Percentiles rank a stretch among this genome's conserved stretches.
phyloP scores from a whole-genome alignment of 1,140 invertebrate species.

The Megathymus violae region DNA sequence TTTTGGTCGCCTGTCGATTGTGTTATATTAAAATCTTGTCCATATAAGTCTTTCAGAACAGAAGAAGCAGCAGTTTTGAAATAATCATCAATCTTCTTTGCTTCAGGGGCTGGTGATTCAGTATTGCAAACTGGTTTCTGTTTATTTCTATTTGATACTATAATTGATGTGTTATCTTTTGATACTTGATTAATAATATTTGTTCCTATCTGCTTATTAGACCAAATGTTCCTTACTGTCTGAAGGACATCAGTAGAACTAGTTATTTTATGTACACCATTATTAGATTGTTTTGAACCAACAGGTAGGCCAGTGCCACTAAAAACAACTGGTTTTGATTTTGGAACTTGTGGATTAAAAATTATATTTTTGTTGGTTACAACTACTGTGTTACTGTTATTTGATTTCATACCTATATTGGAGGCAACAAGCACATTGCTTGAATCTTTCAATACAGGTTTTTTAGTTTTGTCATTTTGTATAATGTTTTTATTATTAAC shows the following conservation, averaged over 20 bases:
- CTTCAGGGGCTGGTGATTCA: constrained; percentile 61
- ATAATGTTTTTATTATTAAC: constrained; percentile 42
- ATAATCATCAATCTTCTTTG: constrained; percentile 72
- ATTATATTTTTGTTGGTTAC: constrained; percentile 56
- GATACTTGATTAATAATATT: constrained; percentile 39
- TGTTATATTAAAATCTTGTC: constrained; percentile 60
- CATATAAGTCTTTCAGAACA: constrained; percentile 70
- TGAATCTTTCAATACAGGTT: constrained; percentile 56
- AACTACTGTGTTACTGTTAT: constrained; percentile 56
- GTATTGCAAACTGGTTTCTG: constrained; percentile 42
- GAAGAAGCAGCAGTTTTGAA: constrained; percentile 57
- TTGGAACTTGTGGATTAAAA: constrained; percentile 49
- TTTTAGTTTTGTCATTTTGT: constrained; percentile 37
- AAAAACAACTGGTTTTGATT: constrained; percentile 39
- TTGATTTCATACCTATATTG: constrained; percentile 50
- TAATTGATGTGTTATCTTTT: constrained; percentile 35
- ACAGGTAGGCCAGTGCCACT: constrained; percentile 39
- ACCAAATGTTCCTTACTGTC: constrained; percentile 83
- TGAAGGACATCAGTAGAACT: constrained; percentile 55
- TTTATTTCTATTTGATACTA: constrained; percentile 52
- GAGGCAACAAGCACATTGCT: constrained; percentile 41
- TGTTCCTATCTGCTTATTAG: constrained; percentile 69
- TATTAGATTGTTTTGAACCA: constrained; percentile 26
- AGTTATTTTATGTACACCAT: constrained; percentile 32
- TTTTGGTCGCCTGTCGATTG: constrained; percentile 53